Evolutionary conservation across 2,797 vertebrate species (phyloP).

Genomic region (Argyrosomus regius): DNA sequence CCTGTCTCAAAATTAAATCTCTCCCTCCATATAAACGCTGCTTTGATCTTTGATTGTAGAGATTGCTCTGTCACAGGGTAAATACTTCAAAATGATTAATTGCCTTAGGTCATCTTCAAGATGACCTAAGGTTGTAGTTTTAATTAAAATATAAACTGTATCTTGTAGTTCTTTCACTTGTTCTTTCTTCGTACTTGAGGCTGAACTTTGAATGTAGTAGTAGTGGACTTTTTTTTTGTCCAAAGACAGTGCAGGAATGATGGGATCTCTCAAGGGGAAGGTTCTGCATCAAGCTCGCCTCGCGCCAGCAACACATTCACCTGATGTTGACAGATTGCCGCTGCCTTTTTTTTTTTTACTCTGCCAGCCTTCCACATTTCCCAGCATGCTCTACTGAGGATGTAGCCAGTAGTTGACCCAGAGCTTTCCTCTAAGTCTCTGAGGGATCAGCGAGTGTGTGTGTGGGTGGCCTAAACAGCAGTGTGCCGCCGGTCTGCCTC

Average conservation of each 20-base stretch:
- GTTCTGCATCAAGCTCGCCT: slow-evolving; percentile 30
- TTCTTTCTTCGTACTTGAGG: neutral
- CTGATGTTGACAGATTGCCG: slow-evolving; percentile 51
- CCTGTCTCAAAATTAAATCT: slow-evolving; percentile 19
- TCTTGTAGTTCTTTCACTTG: neutral
- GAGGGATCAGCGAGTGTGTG: neutral
- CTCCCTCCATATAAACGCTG: neutral
- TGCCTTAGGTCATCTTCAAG: neutral
- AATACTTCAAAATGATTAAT: neutral
- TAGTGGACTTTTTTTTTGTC: neutral
- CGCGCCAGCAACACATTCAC: slow-evolving; percentile 24
- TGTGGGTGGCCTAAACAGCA: slow-evolving; percentile 21
- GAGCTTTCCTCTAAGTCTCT: slow-evolving; percentile 35
- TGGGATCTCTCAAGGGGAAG: slow-evolving; percentile 26
- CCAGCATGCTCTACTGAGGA: slow-evolving; percentile 38
- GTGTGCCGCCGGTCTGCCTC: neutral
- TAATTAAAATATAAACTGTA: neutral
- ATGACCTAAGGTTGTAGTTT: neutral
- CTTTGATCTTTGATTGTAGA: neutral
- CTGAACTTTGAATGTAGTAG: neutral
- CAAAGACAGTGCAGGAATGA: slow-evolving; percentile 22
- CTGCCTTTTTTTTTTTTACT: neutral
- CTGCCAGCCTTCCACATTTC: slow-evolving; percentile 22
- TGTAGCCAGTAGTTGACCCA: slow-evolving; percentile 40
- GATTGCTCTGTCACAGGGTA: neutral